These are phyloP conservation scores for Anoplolepis gracilipes DNA, from an alignment of 1,140 invertebrate species.

Conservation along the genomic window DNA sequence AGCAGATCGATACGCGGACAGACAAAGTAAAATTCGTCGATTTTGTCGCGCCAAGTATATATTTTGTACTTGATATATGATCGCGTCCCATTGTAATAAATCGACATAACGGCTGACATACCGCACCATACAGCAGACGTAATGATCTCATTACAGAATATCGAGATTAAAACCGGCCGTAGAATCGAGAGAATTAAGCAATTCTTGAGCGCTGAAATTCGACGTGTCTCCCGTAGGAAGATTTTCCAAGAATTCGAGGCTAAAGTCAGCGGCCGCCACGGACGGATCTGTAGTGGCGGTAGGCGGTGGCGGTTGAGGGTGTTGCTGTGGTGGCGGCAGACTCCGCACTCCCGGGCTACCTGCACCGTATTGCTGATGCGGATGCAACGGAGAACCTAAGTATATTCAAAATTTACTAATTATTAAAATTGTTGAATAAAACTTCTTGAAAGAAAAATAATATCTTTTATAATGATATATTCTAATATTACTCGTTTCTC, in stretches of 20 bases:
- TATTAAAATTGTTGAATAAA: not conserved
- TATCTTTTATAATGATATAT: not conserved
- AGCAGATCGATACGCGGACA: slow-evolving; percentile 16
- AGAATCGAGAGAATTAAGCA: slow-evolving; percentile 90
- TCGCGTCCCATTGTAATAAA: slow-evolving; percentile 17
- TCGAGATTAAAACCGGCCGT: slow-evolving; percentile 87
- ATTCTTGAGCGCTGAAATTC: slow-evolving; percentile 91
- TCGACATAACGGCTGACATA: slow-evolving; percentile 58
- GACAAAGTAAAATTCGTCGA: slow-evolving; percentile 8
- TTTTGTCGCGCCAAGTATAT: slow-evolving; percentile 23
- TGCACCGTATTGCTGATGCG: slow-evolving; percentile 83
- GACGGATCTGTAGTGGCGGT: slow-evolving; percentile 82
- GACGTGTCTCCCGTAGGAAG: slow-evolving; percentile 89
- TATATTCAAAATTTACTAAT: not conserved
- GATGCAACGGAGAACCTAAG: slow-evolving; percentile 82
- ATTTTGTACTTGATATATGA: slow-evolving; percentile 26
- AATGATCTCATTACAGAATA: slow-evolving; percentile 81
- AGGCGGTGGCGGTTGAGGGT: slow-evolving; percentile 80
- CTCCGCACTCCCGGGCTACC: slow-evolving; percentile 81
- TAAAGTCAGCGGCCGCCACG: slow-evolving; percentile 88
- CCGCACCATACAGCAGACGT: slow-evolving; percentile 56
- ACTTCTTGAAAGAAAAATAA: not conserved
- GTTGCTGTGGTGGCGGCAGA: slow-evolving; percentile 80
- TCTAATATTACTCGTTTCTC: too few species aligned
- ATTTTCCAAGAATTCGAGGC: slow-evolving; percentile 93